phyloP scores from a whole-genome alignment of 2,888 invertebrate genomes.

The Kuschelorhynchus macadamiae region DNA sequence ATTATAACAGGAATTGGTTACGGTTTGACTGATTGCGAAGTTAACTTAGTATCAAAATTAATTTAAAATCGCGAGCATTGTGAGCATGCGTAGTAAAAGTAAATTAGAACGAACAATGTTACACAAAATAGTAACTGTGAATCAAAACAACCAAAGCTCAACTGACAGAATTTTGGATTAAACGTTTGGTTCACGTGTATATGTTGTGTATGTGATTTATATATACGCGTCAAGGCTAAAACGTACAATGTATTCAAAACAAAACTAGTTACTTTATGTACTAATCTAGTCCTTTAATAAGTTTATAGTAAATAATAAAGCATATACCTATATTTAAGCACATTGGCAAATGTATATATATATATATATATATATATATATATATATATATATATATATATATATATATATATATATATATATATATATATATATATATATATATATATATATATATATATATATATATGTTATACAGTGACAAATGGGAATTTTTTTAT shows the following conservation, averaged over 20 bases:
- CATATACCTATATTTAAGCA: too few species aligned
- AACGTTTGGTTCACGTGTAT: constrained; percentile 23
- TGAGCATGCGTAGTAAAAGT: constrained; percentile 62
- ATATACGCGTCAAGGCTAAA: constrained; percentile 7
- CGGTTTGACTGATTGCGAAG: constrained; percentile 37
- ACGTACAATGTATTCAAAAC: too few species aligned
- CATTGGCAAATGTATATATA: too few species aligned
- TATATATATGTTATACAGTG: too few species aligned
- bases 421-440: too few species aligned
- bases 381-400: too few species aligned
- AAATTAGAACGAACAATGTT: constrained; percentile 48
- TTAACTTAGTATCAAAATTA: constrained; percentile 40
- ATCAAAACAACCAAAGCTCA: constrained; percentile 12
- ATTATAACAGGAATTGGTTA: neutral
- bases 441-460: too few species aligned
- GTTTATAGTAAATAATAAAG: too few species aligned
- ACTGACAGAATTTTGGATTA: constrained; percentile 13
- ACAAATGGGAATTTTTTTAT: too few species aligned
- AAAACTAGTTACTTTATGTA: neutral
- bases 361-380: too few species aligned
- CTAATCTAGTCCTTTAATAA: neutral
- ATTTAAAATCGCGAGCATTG: constrained; percentile 57
- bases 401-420: too few species aligned
- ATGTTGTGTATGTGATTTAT: constrained; percentile 22
- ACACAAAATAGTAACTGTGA: constrained; percentile 15